A percentile compares a stretch with the other conserved stretches of the same genome.
Conservation (phyloP, 2,113 vertebrate genomes). For the Drymodes brunneopygia region DNA sequence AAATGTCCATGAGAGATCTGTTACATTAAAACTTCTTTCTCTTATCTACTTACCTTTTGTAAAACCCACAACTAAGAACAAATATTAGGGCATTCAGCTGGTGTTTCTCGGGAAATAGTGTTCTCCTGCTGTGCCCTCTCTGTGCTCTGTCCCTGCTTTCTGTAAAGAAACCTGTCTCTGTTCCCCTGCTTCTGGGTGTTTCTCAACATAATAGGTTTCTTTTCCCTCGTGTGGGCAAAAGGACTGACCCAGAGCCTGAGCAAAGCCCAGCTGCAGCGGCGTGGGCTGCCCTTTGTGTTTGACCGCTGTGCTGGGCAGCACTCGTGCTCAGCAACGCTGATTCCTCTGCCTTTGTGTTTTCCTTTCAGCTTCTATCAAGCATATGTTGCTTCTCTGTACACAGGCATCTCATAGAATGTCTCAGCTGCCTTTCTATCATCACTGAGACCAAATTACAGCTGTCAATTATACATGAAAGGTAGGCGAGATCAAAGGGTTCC, state of each 20-base stretch:
- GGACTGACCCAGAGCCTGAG: not conserved
- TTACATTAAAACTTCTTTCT: not conserved
- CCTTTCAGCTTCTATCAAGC: not conserved
- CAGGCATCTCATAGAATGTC: not conserved
- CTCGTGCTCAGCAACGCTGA: fast-evolving
- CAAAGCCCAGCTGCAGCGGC: fast-evolving
- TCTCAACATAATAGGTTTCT: fast-evolving
- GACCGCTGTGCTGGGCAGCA: not conserved
- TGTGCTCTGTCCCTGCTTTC: not conserved
- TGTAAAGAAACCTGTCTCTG: not conserved
- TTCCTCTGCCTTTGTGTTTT: not conserved
- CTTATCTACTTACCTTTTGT: not conserved
- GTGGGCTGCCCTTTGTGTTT: not conserved
- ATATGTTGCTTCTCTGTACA: not conserved
- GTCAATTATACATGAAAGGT: slow-evolving; percentile 53
- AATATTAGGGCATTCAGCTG: not conserved
- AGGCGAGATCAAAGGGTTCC: slow-evolving; percentile 38
- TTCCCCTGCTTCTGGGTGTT: not conserved
- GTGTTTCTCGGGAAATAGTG: fast-evolving
- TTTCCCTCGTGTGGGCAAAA: not conserved
- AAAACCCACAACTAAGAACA: not conserved
- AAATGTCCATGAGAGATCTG: not conserved
- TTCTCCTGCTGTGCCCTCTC: not conserved
- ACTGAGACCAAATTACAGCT: not conserved
- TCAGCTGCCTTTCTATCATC: not conserved